phyloP scores from a whole-genome alignment of 2,113 vertebrate species.

The Boleophthalmus pectinirostris region DNA sequence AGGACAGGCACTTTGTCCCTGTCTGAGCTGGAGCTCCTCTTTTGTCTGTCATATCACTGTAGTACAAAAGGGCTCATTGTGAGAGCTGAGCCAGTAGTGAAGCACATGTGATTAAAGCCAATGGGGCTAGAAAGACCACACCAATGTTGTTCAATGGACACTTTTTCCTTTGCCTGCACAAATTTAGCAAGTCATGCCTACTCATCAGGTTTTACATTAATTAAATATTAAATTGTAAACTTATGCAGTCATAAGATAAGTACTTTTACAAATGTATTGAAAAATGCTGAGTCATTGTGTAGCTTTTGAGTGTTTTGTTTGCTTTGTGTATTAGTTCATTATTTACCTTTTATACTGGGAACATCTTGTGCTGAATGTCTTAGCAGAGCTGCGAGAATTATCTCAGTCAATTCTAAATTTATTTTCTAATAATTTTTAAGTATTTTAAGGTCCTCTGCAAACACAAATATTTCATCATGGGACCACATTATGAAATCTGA shows the following conservation, averaged over 20 bases:
- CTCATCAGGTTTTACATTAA: slow-evolving; percentile 15
- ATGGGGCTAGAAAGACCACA: slow-evolving; percentile 36
- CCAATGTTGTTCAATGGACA: slow-evolving; percentile 21
- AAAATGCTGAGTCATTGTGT: slow-evolving; percentile 46
- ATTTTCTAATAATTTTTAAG: too few species aligned
- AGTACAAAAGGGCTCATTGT: slow-evolving; percentile 60
- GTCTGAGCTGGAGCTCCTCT: slow-evolving; percentile 11
- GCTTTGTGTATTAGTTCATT: background rate
- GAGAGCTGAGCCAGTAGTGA: slow-evolving; percentile 19
- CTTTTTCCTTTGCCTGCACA: slow-evolving; percentile 17
- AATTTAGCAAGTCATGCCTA: slow-evolving; percentile 72
- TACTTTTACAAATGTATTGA: background rate
- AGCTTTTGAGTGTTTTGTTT: background rate
- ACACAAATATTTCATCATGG: too few species aligned
- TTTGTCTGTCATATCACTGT: slow-evolving; percentile 8
- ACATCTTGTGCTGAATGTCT: background rate
- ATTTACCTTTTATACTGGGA: background rate
- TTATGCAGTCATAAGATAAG: background rate
- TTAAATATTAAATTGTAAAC: background rate
- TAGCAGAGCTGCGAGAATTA: background rate
- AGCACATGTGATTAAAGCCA: slow-evolving; percentile 20
- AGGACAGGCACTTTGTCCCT: background rate
- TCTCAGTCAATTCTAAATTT: background rate
- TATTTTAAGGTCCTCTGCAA: too few species aligned
- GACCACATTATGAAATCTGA: too few species aligned